These are phyloP conservation scores for Catostylus mosaicus DNA, from an alignment of 30 jellyfish, hydroid and myxozoan genomes.

Conservation along the genomic window DNA sequence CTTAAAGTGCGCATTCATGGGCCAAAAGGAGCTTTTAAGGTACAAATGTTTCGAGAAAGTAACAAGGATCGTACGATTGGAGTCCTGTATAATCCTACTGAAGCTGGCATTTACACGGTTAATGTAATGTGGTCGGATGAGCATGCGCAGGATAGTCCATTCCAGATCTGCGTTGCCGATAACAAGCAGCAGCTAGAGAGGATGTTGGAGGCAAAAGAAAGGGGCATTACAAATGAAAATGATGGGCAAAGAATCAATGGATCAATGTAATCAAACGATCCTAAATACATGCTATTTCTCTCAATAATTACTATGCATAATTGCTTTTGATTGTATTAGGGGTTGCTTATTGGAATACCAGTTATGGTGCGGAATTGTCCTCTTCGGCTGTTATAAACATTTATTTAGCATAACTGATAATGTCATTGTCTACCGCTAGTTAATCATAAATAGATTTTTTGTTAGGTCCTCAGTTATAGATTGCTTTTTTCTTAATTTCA, in stretches of 20 bases:
- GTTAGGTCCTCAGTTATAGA: too few relatives aligned
- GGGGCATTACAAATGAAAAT: neutral
- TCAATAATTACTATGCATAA: too few relatives aligned
- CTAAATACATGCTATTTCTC: too few relatives aligned
- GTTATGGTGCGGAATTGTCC: too few relatives aligned
- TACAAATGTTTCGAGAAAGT: slow-evolving; percentile 88
- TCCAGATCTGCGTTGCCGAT: slow-evolving; percentile 81
- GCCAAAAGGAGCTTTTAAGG: slow-evolving; percentile 98
- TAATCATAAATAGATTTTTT: too few relatives aligned
- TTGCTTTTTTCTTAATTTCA: too few relatives aligned
- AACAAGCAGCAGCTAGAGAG: slow-evolving; percentile 70
- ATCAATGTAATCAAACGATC: neutral
- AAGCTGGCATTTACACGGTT: slow-evolving; percentile 91
- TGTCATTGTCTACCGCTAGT: too few relatives aligned
- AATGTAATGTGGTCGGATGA: slow-evolving; percentile 95
- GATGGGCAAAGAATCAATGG: slow-evolving; percentile 33
- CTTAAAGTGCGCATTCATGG: slow-evolving; percentile 98
- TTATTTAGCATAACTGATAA: too few relatives aligned
- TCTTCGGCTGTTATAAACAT: too few relatives aligned
- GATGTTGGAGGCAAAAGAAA: slow-evolving; percentile 45
- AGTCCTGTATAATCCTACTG: slow-evolving; percentile 92
- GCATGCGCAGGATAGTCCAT: slow-evolving; percentile 89
- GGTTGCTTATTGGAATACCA: too few relatives aligned
- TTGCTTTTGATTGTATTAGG: too few relatives aligned
- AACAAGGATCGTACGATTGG: slow-evolving; percentile 77